Conservation (phyloP, 2,797 vertebrate genomes). For the Sebastolobus alascanus region DNA sequence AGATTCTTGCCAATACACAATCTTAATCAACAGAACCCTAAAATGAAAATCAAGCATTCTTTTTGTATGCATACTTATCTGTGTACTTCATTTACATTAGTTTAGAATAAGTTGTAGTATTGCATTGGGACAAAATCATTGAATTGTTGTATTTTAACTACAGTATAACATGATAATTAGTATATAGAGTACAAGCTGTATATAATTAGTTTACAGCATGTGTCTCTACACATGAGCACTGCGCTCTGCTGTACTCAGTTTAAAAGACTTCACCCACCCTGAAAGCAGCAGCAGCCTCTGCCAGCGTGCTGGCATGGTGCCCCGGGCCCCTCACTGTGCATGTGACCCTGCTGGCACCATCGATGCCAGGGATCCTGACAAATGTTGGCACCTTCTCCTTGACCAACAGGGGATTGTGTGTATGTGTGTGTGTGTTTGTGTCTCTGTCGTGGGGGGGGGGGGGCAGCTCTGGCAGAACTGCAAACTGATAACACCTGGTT, state of each 20-base stretch:
- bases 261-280: conserved; percentile 66
- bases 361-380: conserved; percentile 82
- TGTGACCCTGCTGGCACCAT: conserved; percentile 80
- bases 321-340: conserved; percentile 76
- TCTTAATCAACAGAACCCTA: background rate
- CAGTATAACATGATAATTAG: background rate
- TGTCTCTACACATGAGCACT: conserved; percentile 13
- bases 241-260: conserved; percentile 47
- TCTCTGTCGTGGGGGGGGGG: background rate
- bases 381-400: conserved; percentile 85
- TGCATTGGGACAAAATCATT: background rate
- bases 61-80: background rate
- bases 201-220: conserved; percentile 1
- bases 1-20: too few species aligned
- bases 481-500: conserved; percentile 75
- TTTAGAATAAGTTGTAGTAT: background rate
- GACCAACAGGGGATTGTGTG: conserved; percentile 66
- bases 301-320: conserved; percentile 76
- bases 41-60: background rate
- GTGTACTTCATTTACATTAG: background rate
- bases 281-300: conserved; percentile 69
- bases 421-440: background rate
- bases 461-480: conserved; percentile 56
- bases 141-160: background rate
- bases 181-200: background rate